Evolutionary conservation across 2,797 vertebrate genomes (phyloP), one percentile per base, ranked within the genome.

Genomic region (Hippocampus kuda): DNA sequence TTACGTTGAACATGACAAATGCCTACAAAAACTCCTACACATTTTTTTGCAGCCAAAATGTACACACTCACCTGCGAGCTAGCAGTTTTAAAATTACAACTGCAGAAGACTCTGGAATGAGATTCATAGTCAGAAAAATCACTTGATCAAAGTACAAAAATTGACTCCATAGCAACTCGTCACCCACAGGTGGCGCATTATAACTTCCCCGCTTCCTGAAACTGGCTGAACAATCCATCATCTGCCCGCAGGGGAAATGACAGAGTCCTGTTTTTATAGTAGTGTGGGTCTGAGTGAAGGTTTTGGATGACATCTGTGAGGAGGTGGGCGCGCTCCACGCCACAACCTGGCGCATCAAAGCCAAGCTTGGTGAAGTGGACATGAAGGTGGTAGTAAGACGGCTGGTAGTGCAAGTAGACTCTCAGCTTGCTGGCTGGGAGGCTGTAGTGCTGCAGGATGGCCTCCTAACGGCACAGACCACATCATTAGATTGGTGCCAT

Each of bases 331-430:
- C 93, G 89, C 81, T 98, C 95, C 70, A 95, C 95, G 0, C 89
- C 83, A 0, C 87, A 88, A 62, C 97, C 97, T 0, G 94, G 95
- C 0, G 91, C 94, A 0, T 98, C 93, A 0, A 93, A 94, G 77
- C 91, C 89, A 87, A 99, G 86, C 1, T 92, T 91, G 0, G 94
- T 98, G 89, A 99, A 95, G 68, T 99, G 96, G 20, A 98, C 86
- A 0, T 99, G 97, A 11, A 98, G 90, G 87, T 99, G 97, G 77
- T 93, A 93, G 83, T 98, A 99, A 38, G 97, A 98, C 0, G 97
- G 97, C 69, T 95, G 95, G 89, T 99, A 99, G 81, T 99, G 97
- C 65, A 99, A 85, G 83, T 94, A 97, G 57, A 95, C 80, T 0
- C 95, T 85, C 70, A 99, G 88, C 65, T 90, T 92, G 66, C 86